Conservation (phyloP, 2,888 invertebrate species). For the Drosophila pseudotakahashii region DNA sequence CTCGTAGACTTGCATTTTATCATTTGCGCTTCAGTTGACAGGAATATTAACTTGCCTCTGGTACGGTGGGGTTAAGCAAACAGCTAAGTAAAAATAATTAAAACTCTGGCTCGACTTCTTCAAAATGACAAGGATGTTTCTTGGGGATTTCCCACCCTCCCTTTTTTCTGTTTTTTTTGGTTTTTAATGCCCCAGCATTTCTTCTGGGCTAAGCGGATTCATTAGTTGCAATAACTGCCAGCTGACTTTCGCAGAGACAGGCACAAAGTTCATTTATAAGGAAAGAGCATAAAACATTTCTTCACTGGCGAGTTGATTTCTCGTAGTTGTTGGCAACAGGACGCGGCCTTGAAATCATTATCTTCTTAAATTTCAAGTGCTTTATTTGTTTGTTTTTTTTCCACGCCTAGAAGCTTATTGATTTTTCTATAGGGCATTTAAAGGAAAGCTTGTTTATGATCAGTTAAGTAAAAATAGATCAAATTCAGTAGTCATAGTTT, state of each 20-base stretch:
- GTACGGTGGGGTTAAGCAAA: constrained; percentile 49
- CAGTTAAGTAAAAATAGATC: neutral
- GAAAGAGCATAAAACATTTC: constrained; percentile 13
- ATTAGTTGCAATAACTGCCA: constrained; percentile 71
- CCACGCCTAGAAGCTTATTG: neutral
- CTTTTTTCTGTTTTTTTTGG: neutral
- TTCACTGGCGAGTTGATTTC: constrained; percentile 12
- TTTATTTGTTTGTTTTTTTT: neutral
- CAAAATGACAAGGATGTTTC: constrained; percentile 47
- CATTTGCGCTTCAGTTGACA: constrained; percentile 70
- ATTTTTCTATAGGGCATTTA: neutral
- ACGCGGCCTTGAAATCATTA: neutral
- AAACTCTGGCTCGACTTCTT: constrained; percentile 54
- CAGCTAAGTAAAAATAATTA: constrained; percentile 71
- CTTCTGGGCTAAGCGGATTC: constrained; percentile 65
- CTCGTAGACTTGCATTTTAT: constrained; percentile 62
- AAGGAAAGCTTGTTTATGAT: neutral
- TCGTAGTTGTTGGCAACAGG: constrained; percentile 27
- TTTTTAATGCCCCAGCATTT: constrained; percentile 25
- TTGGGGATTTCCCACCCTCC: neutral
- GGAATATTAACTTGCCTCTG: constrained; percentile 63
- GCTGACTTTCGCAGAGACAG: constrained; percentile 33
- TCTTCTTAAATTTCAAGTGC: neutral
- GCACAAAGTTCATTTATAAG: constrained; percentile 57
- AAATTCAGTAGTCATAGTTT: too few relatives aligned